Percentiles rank a stretch among this genome's conserved stretches.
phyloP scores from a whole-genome alignment of 2,797 vertebrate genomes.

The Gymnocypris eckloni region DNA sequence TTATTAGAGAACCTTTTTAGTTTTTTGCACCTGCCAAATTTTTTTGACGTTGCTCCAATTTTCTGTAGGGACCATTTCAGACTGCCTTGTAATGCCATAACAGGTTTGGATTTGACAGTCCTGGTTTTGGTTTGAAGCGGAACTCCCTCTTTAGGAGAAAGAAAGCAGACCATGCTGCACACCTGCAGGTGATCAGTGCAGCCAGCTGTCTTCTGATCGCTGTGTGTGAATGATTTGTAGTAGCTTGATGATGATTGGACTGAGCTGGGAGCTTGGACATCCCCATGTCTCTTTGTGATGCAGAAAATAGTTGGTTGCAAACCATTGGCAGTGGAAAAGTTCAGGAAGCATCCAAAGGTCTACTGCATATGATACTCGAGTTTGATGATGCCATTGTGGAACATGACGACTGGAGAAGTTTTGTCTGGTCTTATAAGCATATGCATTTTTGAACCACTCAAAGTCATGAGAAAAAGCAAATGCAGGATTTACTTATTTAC shows the following conservation, averaged over 20 bases:
- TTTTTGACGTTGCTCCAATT: constrained; percentile 36
- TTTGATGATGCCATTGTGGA: not conserved
- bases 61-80: constrained; percentile 27
- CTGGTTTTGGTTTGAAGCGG: constrained; percentile 17
- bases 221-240: constrained; percentile 19
- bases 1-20: not conserved
- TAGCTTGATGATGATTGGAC: constrained; percentile 6
- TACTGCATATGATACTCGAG: not conserved
- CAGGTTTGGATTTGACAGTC: constrained; percentile 24
- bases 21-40: not conserved
- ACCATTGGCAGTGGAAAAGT: not conserved
- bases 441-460: not conserved
- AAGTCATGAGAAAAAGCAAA: not conserved
- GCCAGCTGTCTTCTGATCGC: not conserved
- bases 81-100: constrained; percentile 12
- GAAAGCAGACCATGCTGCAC: constrained; percentile 22
- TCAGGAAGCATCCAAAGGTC: not conserved
- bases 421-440: not conserved
- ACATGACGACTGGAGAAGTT: not conserved
- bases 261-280: not conserved
- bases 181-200: constrained; percentile 19
- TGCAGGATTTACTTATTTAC: not conserved
- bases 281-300: not conserved
- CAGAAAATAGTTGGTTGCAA: not conserved
- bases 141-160: constrained; percentile 24